Percentiles rank a stretch among this genome's conserved stretches.
These are phyloP conservation scores for Labeo rohita DNA, from an alignment of 2,113 vertebrate genomes.

Conservation along the genomic window DNA sequence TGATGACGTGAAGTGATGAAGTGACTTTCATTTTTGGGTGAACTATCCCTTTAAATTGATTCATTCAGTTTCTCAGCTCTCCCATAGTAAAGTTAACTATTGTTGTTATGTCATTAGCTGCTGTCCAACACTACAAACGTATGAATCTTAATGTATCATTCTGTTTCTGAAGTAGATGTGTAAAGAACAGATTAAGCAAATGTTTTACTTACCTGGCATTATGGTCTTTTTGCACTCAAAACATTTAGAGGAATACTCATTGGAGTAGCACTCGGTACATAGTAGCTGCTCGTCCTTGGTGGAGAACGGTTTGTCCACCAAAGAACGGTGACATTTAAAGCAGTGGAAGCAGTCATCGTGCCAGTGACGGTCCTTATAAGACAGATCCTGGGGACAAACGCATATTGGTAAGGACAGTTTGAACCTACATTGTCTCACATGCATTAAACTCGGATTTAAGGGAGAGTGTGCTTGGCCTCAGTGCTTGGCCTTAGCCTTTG, in stretches of 20 bases:
- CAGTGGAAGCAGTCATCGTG: constrained; percentile 87
- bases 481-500: constrained; percentile 4
- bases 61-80: background rate
- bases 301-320: constrained; percentile 88
- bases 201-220: constrained; percentile 82
- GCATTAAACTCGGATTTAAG: constrained; percentile 6
- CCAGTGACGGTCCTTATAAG: constrained; percentile 88
- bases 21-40: background rate
- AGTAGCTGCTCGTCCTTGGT: constrained; percentile 85
- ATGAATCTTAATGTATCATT: background rate
- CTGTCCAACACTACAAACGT: background rate
- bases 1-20: background rate
- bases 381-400: constrained; percentile 78
- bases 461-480: background rate
- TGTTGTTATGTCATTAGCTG: background rate
- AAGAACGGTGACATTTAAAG: constrained; percentile 78
- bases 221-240: constrained; percentile 86
- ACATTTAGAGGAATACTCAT: constrained; percentile 85
- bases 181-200: background rate
- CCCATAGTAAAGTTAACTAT: background rate
- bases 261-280: constrained; percentile 86
- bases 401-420: background rate
- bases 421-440: background rate
- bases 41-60: background rate
- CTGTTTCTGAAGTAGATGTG: background rate